Conservation (phyloP, 2,888 invertebrate genomes). For the Cantharis rufa region DNA sequence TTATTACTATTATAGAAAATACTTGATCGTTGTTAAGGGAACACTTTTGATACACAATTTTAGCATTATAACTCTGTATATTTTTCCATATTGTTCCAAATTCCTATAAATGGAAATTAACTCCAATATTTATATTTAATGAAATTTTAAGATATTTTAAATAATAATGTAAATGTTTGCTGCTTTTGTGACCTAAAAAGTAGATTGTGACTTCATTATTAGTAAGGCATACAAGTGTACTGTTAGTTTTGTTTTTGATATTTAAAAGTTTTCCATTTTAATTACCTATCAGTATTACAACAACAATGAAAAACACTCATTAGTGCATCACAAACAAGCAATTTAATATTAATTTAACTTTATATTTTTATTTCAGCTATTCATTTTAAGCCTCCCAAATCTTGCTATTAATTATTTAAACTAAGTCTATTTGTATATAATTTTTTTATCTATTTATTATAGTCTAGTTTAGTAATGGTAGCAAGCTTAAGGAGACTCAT, state of each 20-base stretch:
- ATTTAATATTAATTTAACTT: conserved; percentile 32
- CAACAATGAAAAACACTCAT: conserved; percentile 8
- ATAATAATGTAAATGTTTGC: conserved; percentile 11
- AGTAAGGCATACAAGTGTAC: not conserved
- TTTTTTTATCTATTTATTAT: conserved; percentile 2
- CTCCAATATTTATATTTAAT: not conserved
- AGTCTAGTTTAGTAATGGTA: conserved; percentile 16
- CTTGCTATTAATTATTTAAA: conserved; percentile 41
- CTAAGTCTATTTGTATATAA: not conserved
- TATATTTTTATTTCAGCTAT: conserved; percentile 51
- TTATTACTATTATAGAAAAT: not conserved
- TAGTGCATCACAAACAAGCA: conserved; percentile 19
- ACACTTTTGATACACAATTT: not conserved
- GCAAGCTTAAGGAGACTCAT: conserved; percentile 23
- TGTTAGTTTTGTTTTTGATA: not conserved
- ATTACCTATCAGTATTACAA: not conserved
- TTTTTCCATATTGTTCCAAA: not conserved
- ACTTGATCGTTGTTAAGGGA: not conserved
- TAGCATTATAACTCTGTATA: conserved; percentile 16
- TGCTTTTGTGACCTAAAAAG: conserved; percentile 18
- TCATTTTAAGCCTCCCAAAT: conserved; percentile 47
- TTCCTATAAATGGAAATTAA: not conserved
- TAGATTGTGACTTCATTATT: not conserved
- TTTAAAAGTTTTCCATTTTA: not conserved
- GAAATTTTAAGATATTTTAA: not conserved